Evolutionary conservation across 2,888 invertebrate species (phyloP).

Genomic region (Tubulanus polymorphus): DNA sequence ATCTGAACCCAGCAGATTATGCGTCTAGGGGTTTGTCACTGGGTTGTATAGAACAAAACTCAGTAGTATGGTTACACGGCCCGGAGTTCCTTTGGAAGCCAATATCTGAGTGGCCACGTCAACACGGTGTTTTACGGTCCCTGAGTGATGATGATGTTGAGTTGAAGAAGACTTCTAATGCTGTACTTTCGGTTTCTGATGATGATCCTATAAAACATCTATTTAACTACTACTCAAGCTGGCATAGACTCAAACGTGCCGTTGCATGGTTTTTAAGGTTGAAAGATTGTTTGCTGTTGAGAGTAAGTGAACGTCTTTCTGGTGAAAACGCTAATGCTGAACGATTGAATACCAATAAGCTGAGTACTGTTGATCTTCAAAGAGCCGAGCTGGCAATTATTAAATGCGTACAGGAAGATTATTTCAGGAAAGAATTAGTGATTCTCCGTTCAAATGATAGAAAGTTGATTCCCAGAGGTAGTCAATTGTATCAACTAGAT

Average conservation of each 20-base stretch:
- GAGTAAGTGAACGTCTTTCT: too few species aligned
- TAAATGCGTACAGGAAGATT: background rate
- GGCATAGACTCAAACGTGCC: background rate
- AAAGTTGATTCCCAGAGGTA: background rate
- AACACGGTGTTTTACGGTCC: too few species aligned
- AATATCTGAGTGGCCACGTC: background rate
- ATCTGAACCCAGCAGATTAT: background rate
- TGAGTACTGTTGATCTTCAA: too few species aligned
- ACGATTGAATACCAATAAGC: too few species aligned
- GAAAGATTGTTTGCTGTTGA: too few species aligned
- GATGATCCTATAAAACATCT: too few species aligned
- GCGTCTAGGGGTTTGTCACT: background rate
- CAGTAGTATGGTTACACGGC: background rate
- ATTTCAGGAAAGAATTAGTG: background rate
- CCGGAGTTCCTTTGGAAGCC: background rate
- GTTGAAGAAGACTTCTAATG: too few species aligned
- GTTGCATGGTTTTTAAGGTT: background rate
- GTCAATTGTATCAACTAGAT: background rate
- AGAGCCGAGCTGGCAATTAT: background rate
- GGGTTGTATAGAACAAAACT: too few species aligned
- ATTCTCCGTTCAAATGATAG: background rate
- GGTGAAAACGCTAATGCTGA: too few species aligned
- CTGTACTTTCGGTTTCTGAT: too few species aligned
- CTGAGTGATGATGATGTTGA: too few species aligned
- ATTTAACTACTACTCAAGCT: background rate